Evolutionary conservation across 2,113 vertebrate genomes (phyloP), one percentile per base, ranked within the genome.

Genomic region (Sinosuthora webbiana): DNA sequence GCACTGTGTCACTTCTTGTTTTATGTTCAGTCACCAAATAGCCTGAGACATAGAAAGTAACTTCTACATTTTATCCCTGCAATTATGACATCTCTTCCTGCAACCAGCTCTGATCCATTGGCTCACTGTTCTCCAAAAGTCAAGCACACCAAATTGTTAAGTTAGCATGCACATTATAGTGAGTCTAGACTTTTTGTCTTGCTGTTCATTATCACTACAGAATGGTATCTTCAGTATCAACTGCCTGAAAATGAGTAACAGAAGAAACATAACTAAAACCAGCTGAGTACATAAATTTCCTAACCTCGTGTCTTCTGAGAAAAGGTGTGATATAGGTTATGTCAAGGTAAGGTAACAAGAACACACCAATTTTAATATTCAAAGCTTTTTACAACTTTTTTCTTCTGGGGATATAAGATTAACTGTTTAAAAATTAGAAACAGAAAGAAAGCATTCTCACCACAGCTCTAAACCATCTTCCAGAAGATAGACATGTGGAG

Each of bases 401-500:
- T 33, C 10, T 57, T 49, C 64, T 18, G 9, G 3, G 11, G 55
- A 70, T 42, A 90, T 3, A 41, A 62, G 68, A 86, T 16, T 7
- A n/a, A 67, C 8, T 67, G 25, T 27, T 50, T 53, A 45, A 83
- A 80, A 93, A 59, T 44, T 24, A 88, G 41, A 55, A 83, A 52
- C 22, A 74, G 63, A 14, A 52, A 77, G 63, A 89, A 49, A 76
- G 74, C 21, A 50, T 70, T 82, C 98, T 92, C 98, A 99, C 99
- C 99, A 99, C 93, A 99, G 98, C 95, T 99, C 99, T 96, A 99
- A 98, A 95, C 99, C 99, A 83, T 99, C 99, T 98, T 99, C 99
- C 93, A 99, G 97, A 96, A 99, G 98, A 97, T 99, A 99, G 53
- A 99, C 99, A 90, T 99, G 99, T 30, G 99, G 99, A n/a, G 99